Base-by-base conservation (phyloP, 2,113 vertebrate genomes). In the Myanophis thanlyinensis region DNA sequence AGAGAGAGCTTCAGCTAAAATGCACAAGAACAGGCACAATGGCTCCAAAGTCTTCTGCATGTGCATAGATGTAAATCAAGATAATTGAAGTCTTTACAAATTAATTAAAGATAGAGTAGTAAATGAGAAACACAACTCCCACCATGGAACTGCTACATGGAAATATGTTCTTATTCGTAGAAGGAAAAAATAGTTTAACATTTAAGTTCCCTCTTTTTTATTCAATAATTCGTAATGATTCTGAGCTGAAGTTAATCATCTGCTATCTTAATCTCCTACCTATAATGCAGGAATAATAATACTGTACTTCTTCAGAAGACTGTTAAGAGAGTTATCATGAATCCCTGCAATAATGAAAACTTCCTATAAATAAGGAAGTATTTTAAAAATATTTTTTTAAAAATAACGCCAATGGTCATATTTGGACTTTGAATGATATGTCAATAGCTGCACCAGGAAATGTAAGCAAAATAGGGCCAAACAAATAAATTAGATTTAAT, bases 71-170 rank as follows among this genome's bases (percentile, higher is more conserved):
- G 46, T 95, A 94, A 96, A 97, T 97, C 93, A 90, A 96, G 94
- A 96, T 96, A 98, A 97, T 95, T 96, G 96, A 97, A 97, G 92
- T 94, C 94, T 96, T 96, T 93, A 96, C 96, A 98, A 97, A 95
- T 94, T 97, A 97, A 98, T 98, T 96, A 97, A 96, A 97, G 97
- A 96, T 95, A 97, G 97, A 95, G 93, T 94, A 90, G 95, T 94
- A 95, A 96, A 52, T 51, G 93, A 53, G 25, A 47, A 46, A 53
- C 40, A 89, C 22, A 91, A 51, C 56, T 89, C 85, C 85, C 13
- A 88, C 20, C 86, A 25, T 25, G 40, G 13, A 88, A 92, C 89
- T 94, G 85, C 20, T 91, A 80, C 84, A 94, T 85, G 48, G 67
- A 52, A 44, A n/a, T 25, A n/a, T 56, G 4, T 56, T 48, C 44